Evolutionary conservation across 2,113 vertebrate species (phyloP), one percentile per base, ranked within the genome.

Genomic region (Cheirogaleus medius): DNA sequence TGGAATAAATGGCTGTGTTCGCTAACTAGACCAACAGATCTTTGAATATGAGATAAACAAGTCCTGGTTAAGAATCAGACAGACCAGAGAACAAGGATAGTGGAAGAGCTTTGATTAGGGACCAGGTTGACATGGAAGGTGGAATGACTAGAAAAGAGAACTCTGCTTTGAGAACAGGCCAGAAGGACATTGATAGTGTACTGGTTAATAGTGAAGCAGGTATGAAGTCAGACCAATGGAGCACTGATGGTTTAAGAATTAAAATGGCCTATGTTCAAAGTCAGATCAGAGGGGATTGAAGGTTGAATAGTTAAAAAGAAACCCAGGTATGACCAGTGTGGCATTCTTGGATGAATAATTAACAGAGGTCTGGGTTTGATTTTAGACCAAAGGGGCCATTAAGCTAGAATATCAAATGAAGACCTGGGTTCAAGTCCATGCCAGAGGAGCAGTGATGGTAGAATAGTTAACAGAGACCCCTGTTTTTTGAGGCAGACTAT

Each of bases 101-200:
- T 42, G 25, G 71, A 91, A 96, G 25, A 85, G 1, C 68, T 94
- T 39, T 88, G 69, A 96, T 63, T 71, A 90, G 85, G 95, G 34
- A 85, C 8, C n/a, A 89, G 63, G 86, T 64, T 94, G 18, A 94
- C 25, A 21, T 0, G 21, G 54, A 94, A 80, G 64, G 66, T 39
- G 8, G 29, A 64, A 83, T 32, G 29, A 82, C 77, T 54, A 89
- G 27, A 64, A 73, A 84, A 81, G 74, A 64, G 54, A 29, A 54
- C 37, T 23, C 44, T 37, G 66, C 27, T 73, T 91, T 68, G 76
- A 82, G 58, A 81, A 82, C 6, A 76, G 21, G 80, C 21, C 39
- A 91, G 39, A 49, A 81, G 20, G 49, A 73, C 29, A 60, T 4
- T 52, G 85, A 52, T 39, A 27, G 25, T 17, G 1, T 18, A 52